These are phyloP conservation scores for Thymelicus acteon DNA, from an alignment of 2,888 invertebrate species.

Conservation along the genomic window DNA sequence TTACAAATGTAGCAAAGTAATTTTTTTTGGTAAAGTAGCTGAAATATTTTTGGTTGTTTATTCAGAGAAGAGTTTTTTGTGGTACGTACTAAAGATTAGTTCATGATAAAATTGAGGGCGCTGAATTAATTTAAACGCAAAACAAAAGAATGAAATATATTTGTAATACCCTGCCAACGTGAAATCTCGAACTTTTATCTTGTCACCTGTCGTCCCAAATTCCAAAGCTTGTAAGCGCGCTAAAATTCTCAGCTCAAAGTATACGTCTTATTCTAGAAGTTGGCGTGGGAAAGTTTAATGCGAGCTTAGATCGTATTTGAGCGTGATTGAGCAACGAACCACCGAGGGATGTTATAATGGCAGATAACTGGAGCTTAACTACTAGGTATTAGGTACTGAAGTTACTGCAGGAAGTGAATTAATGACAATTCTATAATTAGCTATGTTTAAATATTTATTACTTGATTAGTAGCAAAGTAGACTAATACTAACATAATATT, in stretches of 20 bases:
- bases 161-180: constrained; percentile 10
- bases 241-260: constrained; percentile 33
- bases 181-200: constrained; percentile 27
- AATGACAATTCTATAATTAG: no score
- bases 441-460: no score
- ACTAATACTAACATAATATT: no score
- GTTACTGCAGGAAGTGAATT: background rate
- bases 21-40: no score
- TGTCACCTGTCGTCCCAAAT: constrained; percentile 29
- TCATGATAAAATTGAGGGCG: background rate
- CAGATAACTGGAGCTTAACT: constrained; percentile 12
- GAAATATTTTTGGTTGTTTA: background rate
- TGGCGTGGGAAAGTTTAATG: constrained; percentile 29
- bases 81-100: background rate
- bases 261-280: constrained; percentile 35
- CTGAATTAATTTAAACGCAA: background rate
- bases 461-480: no score
- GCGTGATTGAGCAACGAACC: constrained; percentile 36
- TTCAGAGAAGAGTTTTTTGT: background rate
- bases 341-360: constrained; percentile 25
- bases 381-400: constrained; percentile 6
- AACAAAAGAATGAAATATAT: background rate
- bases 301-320: constrained; percentile 32
- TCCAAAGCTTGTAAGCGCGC: constrained; percentile 22
- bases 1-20: no score